Evolutionary conservation across 1,140 invertebrate genomes (phyloP), one percentile per base, ranked within the genome.

Genomic region (Whitmania pigra): DNA sequence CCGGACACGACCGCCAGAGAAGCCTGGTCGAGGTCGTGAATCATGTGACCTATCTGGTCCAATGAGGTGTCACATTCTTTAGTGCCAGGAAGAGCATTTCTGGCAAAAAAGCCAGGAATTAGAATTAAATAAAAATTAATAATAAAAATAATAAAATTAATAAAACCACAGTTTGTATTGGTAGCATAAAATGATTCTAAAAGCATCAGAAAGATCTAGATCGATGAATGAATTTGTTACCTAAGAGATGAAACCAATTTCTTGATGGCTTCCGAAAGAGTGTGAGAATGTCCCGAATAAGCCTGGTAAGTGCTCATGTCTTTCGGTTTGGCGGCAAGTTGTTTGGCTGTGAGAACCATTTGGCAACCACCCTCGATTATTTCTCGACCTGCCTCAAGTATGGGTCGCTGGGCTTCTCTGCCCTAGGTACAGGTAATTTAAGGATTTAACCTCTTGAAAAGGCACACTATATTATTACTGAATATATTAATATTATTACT

Each of bases 181-280:
- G 31, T 6, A 36, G 31, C 31, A 36, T 36, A 6, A 36, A 36
- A 36, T 36, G 31, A 36, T 36, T 36, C 31, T 6, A 6, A 36
- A 36, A 36, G 31, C 31, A 36, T 36, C 6, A 3, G 31, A 36
- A n/a, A n/a, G n/a, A n/a, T n/a, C n/a, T n/a, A n/a, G n/a, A n/a
- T n/a, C n/a, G n/a, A n/a, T n/a, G n/a, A n/a, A n/a, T n/a, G n/a
- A 63, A 63, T 11, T 25, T 2, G n/a, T 9, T 11, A 70, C 69
- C 69, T 70, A 73, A 97, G 94, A 57, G 92, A 90, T 36, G 91
- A 88, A 0, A 95, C 92, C 3, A 98, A 84, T 18, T 88, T 87
- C 81, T 97, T 98, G 75, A 99, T 97, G 0, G 93, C 92, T 79
- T 98, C 94, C 18, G 93, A 96, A 0, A 98, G 93, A 76, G 88